phyloP scores from a whole-genome alignment of 2,113 vertebrate species.

The Clarias magur region DNA sequence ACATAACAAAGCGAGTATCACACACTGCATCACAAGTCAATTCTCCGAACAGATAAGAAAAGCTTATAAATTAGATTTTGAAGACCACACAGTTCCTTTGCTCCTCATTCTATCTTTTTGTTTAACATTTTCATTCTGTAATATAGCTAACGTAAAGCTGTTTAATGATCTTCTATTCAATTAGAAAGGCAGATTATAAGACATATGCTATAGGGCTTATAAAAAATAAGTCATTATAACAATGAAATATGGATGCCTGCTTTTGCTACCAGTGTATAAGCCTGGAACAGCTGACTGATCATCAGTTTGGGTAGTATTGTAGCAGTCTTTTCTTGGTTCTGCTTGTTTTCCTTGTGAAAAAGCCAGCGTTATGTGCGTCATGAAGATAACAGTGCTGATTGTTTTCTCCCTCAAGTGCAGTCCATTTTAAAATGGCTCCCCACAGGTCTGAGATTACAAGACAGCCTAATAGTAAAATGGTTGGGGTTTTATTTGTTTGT shows the following conservation, averaged over 20 bases:
- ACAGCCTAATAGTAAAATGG: background rate
- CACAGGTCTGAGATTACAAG: background rate
- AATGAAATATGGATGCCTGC: background rate
- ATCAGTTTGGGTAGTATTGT: background rate
- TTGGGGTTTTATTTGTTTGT: background rate
- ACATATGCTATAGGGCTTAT: too few species aligned
- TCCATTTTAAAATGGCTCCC: background rate
- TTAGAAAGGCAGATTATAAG: background rate
- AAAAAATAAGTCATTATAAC: background rate
- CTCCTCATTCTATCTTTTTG: background rate
- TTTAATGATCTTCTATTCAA: background rate
- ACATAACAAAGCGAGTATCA: background rate
- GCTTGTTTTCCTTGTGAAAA: background rate
- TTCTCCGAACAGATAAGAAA: conserved; percentile 30
- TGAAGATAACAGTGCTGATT: background rate
- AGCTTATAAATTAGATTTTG: conserved; percentile 9
- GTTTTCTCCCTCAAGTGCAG: background rate
- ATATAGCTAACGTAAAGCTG: background rate
- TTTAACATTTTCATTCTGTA: background rate
- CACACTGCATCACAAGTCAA: conserved; percentile 3
- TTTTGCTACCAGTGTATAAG: background rate
- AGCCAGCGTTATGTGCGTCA: background rate
- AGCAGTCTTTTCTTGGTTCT: background rate
- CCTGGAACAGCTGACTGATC: background rate
- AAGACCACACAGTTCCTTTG: background rate